A percentile compares a stretch with the other conserved stretches of the same genome.
Conservation (phyloP, 1,140 invertebrate genomes). For the Panagrolaimus sp. region DNA sequence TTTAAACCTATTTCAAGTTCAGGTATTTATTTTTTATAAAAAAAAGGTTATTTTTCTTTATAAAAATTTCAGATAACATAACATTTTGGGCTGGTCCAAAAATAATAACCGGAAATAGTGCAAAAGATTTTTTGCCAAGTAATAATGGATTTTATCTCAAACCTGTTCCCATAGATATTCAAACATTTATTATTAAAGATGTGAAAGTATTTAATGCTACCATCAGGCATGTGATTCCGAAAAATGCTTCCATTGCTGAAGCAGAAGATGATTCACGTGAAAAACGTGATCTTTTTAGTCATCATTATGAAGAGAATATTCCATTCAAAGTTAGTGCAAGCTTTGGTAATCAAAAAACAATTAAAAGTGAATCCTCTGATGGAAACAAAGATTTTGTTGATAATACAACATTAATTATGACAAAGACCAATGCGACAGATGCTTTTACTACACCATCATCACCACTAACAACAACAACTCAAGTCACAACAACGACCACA, state of each 20-base stretch:
- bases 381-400: not conserved
- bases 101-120: slow-evolving; percentile 30
- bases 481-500: not conserved
- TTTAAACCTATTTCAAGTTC: slow-evolving; percentile 44
- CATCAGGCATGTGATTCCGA: not conserved
- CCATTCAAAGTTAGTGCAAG: slow-evolving; percentile 9
- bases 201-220: slow-evolving; percentile 12
- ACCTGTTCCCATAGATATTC: slow-evolving; percentile 42
- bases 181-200: slow-evolving; percentile 31
- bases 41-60: not conserved
- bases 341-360: not conserved
- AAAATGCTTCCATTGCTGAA: not conserved
- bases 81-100: slow-evolving; percentile 55
- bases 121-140: slow-evolving; percentile 42
- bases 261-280: not conserved
- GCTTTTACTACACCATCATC: not conserved
- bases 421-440: not conserved
- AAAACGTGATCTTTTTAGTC: not conserved
- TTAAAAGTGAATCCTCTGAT: slow-evolving; percentile 2
- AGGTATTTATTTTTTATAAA: slow-evolving; percentile 12
- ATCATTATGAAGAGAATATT: slow-evolving; percentile 14
- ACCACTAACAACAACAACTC: not conserved
- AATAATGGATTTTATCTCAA: slow-evolving; percentile 51
- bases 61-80: slow-evolving; percentile 48
- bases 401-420: no score